These are phyloP conservation scores for Acanthurus leucopareius DNA, from an alignment of 2,797 vertebrate species.

Conservation along the genomic window DNA sequence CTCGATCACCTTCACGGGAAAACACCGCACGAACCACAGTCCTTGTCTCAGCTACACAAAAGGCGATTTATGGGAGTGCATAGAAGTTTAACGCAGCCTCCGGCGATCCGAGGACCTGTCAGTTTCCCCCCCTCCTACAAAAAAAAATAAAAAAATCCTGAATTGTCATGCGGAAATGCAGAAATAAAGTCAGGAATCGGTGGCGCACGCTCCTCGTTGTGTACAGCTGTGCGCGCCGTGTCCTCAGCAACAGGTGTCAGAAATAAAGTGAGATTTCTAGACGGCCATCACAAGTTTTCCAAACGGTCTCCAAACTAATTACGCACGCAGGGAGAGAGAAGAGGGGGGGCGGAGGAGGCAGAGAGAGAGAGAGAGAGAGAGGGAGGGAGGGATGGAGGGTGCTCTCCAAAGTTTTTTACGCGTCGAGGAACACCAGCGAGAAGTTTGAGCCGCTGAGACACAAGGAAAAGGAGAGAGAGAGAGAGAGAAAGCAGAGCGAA, in stretches of 20 bases:
- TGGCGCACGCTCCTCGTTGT: background rate
- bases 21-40: conserved; percentile 2
- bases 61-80: background rate
- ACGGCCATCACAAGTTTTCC: conserved; percentile 61
- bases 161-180: background rate
- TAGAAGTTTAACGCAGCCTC: conserved; percentile 3
- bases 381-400: background rate
- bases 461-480: background rate
- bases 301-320: conserved; percentile 52
- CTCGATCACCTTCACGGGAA: conserved; percentile 4
- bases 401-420: conserved; percentile 40
- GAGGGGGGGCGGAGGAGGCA: background rate
- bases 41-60: conserved; percentile 6
- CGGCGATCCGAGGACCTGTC: conserved; percentile 38
- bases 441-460: conserved; percentile 34
- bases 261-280: conserved; percentile 55
- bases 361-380: background rate
- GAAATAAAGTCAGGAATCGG: background rate
- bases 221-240: conserved; percentile 15
- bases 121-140: background rate
- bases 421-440: conserved; percentile 34
- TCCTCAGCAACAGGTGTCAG: conserved; percentile 77
- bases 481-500: conserved; percentile 23
- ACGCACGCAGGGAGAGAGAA: conserved; percentile 26
- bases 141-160: background rate